Base-by-base conservation (phyloP, 2,797 vertebrate species). In the Rallus crepitans region DNA sequence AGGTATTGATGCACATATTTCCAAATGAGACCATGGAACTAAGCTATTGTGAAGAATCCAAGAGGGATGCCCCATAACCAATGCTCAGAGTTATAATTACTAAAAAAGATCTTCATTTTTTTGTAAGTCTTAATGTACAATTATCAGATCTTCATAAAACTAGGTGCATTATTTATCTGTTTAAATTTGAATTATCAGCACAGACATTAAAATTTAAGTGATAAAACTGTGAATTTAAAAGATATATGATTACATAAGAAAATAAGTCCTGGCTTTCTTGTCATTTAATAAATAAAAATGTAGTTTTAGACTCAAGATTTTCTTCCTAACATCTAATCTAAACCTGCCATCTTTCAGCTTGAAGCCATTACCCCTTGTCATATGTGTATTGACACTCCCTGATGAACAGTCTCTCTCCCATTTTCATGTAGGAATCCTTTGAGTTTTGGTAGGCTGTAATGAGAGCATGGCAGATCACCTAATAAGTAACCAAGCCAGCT, bases 81-180 rank as follows among this genome's bases (percentile, higher is more conserved):
- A 18, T 66, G 8, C 39, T 92, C 55, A 72, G 56, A 78, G 40
- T 87, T 91, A 90, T 71, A 89, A 79, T 64, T 88, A 82, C 45
- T 90, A 94, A 93, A 86, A 84, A 72, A 52, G 2, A 45, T 4
- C 8, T 53, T 81, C 8, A 40, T 88, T 86, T 86, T 75, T 89
- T 39, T 70, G 23, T 71, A 87, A 90, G 27, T 33, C 64, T 77
- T 91, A 91, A 66, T 50, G 77, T 42, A 24, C 56, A 91, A 82
- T 93, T 89, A 93, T 85, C 60, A 55, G 53, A 47, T 65, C 25
- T 68, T 89, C 68, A 55, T 71, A 85, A 89, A 91, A 52, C 24
- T 75, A 75, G 17, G 80, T 57, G 6, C 6, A 35, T 78, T 91
- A 87, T 48, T 94, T 64, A 77, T 80, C 37, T 71, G 6, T 73